Evolutionary conservation across 2,888 invertebrate species (phyloP).

Genomic region (Trissolcus japonicus): DNA sequence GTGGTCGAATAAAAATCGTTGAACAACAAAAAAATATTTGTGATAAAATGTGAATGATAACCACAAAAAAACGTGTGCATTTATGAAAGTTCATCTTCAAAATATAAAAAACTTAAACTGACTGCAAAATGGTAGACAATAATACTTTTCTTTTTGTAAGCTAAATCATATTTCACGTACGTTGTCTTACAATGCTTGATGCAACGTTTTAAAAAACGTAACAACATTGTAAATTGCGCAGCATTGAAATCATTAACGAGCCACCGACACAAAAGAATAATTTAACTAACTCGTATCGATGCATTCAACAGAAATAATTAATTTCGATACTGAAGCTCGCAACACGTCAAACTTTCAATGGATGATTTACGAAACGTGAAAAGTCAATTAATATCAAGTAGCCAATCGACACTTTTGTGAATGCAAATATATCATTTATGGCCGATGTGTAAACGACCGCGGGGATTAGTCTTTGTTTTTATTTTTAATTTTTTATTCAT

Average conservation of each 20-base stretch:
- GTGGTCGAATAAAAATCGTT: neutral
- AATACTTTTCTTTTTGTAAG: no score
- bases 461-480: neutral
- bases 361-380: constrained; percentile 43
- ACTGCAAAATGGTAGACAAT: no score
- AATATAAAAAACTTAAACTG: no score
- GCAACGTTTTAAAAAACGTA: neutral
- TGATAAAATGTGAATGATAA: no score
- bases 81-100: no score
- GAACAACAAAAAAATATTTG: neutral
- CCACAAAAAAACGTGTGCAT: no score
- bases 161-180: no score
- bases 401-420: constrained; percentile 45
- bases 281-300: constrained; percentile 23
- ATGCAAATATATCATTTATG: constrained; percentile 44
- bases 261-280: constrained; percentile 32
- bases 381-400: constrained; percentile 52
- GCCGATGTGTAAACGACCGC: constrained; percentile 35
- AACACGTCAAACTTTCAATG: constrained; percentile 19
- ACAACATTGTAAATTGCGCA: constrained; percentile 6
- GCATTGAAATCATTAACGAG: constrained; percentile 2
- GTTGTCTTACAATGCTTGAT: neutral
- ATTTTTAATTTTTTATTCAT: constrained; percentile 23
- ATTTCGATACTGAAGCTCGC: constrained; percentile 30
- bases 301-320: constrained; percentile 32